phyloP scores from a whole-genome alignment of 2,113 vertebrate species.

The Ammodramus savannarum region DNA sequence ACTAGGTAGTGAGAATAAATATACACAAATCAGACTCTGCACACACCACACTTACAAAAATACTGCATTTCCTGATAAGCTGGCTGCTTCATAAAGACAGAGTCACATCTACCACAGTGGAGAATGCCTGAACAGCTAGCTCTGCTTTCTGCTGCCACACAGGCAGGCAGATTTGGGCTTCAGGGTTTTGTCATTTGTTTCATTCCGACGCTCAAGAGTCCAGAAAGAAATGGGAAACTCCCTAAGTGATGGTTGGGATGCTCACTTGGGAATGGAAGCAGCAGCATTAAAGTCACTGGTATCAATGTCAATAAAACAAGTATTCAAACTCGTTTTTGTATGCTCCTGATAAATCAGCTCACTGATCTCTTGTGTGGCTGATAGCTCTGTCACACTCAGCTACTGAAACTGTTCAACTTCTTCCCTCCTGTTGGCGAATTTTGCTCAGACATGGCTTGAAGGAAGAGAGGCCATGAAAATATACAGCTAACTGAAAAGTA shows the following conservation, averaged over 20 bases:
- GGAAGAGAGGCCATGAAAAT: too few species aligned
- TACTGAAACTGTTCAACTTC: neutral
- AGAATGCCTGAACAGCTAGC: neutral
- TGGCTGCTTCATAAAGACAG: neutral
- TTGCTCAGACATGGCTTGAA: too few species aligned
- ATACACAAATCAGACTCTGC: neutral
- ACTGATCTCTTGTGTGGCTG: neutral
- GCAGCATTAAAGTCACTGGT: neutral
- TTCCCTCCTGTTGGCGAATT: too few species aligned
- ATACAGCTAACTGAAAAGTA: too few species aligned
- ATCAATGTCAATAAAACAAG: neutral
- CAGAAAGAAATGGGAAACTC: neutral
- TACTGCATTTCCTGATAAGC: neutral
- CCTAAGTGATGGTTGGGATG: neutral
- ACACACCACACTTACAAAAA: neutral
- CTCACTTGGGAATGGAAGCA: neutral
- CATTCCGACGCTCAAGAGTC: neutral
- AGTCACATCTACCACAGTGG: accelerated
- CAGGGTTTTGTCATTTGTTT: neutral
- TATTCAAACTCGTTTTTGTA: neutral
- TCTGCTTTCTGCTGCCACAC: neutral
- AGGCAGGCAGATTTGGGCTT: neutral
- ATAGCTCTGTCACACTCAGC: too few species aligned
- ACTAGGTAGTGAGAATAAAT: neutral
- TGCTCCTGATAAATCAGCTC: neutral